phyloP scores from a whole-genome alignment of 2,888 invertebrate genomes.

The Octonoba sinensis region DNA sequence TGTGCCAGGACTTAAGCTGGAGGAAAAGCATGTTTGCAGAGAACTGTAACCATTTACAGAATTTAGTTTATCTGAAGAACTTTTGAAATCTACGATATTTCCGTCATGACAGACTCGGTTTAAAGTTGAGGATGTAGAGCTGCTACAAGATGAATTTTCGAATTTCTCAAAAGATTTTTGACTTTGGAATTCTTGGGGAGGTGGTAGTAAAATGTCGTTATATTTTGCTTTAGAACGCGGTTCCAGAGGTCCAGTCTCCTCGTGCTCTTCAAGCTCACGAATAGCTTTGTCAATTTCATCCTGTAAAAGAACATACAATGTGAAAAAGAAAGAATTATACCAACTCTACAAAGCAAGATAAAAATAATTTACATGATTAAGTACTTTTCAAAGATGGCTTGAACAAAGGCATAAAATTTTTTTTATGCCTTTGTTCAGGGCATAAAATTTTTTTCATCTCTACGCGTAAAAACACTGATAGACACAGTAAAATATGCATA shows the following conservation, averaged over 20 bases:
- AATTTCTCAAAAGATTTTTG: background rate
- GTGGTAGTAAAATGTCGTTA: conserved; percentile 29
- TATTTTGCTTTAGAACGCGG: background rate
- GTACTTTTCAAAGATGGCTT: no score
- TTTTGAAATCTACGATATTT: conserved; percentile 22
- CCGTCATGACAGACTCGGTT: conserved; percentile 58
- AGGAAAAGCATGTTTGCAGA: conserved; percentile 26
- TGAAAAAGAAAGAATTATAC: conserved; percentile 1
- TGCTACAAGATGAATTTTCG: background rate
- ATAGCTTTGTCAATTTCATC: conserved; percentile 59
- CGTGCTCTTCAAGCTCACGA: conserved; percentile 41
- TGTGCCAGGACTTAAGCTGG: conserved; percentile 25
- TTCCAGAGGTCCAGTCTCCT: conserved; percentile 12
- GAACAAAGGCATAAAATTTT: background rate
- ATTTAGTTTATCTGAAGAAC: conserved; percentile 12
- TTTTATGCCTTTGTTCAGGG: background rate
- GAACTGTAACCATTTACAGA: background rate
- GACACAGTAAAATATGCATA: no score
- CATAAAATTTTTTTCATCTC: no score
- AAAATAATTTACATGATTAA: background rate
- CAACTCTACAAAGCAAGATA: background rate
- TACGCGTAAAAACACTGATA: no score
- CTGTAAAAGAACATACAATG: no score
- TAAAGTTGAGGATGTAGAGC: conserved; percentile 10
- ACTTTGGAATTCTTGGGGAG: conserved; percentile 35